Conservation (phyloP, 2,888 invertebrate species). For the Idaea biselata region DNA sequence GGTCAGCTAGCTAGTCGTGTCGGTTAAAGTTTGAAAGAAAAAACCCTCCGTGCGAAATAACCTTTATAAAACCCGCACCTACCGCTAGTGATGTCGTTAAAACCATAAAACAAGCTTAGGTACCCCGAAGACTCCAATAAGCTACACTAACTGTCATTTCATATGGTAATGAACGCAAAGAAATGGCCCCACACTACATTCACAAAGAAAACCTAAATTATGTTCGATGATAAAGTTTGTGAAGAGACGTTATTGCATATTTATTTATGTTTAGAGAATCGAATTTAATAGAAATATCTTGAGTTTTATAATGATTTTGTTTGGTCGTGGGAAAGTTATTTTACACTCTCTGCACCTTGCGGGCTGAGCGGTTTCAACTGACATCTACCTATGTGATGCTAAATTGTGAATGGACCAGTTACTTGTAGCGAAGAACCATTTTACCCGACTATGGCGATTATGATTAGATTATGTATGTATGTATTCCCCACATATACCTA, state of each 20-base stretch:
- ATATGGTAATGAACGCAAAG: not conserved
- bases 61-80: not conserved
- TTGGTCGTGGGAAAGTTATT: slow-evolving; percentile 3
- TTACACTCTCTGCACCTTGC: not conserved
- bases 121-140: not conserved
- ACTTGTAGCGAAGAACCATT: no score
- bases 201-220: not conserved
- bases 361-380: no score
- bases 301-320: not conserved
- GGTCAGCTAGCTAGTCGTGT: no score
- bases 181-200: not conserved
- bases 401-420: no score
- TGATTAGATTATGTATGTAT: no score
- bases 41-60: no score
- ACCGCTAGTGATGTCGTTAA: not conserved
- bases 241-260: not conserved
- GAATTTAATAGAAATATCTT: not conserved
- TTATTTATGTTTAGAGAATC: not conserved
- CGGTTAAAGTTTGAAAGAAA: no score
- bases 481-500: no score
- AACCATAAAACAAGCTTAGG: not conserved
- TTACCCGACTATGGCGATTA: no score
- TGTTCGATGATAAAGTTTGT: not conserved
- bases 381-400: no score
- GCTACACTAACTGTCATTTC: not conserved